Evolutionary conservation across 2,797 vertebrate species (phyloP).

Genomic region (Propithecus deckenii): DNA sequence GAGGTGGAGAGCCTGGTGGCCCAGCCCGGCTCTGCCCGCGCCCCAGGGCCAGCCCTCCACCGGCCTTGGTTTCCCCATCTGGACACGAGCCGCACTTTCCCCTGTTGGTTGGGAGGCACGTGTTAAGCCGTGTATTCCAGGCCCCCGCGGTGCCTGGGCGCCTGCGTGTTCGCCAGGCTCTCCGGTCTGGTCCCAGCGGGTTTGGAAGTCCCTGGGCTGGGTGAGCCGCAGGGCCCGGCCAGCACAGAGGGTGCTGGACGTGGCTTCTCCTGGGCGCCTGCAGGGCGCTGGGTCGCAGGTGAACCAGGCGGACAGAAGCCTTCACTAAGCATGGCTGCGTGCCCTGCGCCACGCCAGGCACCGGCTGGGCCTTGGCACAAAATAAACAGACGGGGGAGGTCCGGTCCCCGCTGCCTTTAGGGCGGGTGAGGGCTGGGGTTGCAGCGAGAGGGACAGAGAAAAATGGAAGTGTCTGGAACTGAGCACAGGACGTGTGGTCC

Average conservation of each 20-base stretch:
- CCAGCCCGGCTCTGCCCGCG: neutral
- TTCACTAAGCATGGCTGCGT: accelerated
- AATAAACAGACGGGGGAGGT: accelerated
- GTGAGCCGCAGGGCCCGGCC: accelerated
- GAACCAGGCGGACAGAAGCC: accelerated
- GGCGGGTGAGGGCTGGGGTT: neutral
- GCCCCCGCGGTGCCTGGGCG: accelerated
- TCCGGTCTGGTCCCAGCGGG: neutral
- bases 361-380: accelerated
- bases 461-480: accelerated
- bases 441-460: neutral
- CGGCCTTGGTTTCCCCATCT: neutral
- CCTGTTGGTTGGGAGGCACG: accelerated
- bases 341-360: neutral
- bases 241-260: accelerated
- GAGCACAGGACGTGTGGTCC: accelerated
- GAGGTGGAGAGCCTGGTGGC: neutral
- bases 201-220: accelerated
- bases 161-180: neutral
- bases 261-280: neutral
- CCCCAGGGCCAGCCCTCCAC: neutral
- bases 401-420: accelerated
- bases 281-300: neutral
- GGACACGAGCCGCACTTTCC: accelerated
- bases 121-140: neutral